phyloP scores from a whole-genome alignment of 1,140 invertebrate genomes.

The Drosophila auraria region DNA sequence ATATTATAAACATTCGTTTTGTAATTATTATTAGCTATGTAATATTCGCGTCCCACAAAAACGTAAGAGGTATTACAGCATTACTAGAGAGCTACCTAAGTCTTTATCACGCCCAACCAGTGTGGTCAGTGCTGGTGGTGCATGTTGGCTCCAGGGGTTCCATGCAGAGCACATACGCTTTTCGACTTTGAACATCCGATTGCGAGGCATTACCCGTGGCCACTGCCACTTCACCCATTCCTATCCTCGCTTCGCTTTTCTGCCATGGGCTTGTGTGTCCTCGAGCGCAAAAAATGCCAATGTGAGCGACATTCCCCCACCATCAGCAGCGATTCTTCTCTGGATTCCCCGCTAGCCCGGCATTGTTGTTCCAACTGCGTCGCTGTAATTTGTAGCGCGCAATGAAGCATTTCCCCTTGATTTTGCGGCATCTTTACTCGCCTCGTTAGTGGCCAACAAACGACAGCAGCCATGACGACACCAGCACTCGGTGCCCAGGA shows the following conservation, averaged over 20 bases:
- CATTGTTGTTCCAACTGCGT: conserved; percentile 81
- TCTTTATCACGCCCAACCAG: conserved; percentile 8
- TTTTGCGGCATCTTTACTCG: conserved; percentile 83
- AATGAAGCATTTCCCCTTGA: conserved; percentile 83
- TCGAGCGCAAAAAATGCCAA: conserved; percentile 81
- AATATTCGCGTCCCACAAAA: not conserved
- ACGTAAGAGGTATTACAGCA: not conserved
- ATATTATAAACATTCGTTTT: no score
- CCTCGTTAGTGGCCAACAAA: conserved; percentile 84
- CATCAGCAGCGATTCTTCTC: conserved; percentile 16
- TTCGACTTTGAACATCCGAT: conserved; percentile 83
- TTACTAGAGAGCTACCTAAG: not conserved
- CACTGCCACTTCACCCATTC: not conserved
- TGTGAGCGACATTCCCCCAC: conserved; percentile 46
- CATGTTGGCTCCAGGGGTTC: conserved; percentile 48
- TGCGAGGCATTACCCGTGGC: conserved; percentile 65
- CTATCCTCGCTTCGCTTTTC: not conserved
- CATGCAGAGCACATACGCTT: conserved; percentile 78
- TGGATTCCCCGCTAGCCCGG: conserved; percentile 10
- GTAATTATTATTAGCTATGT: no score
- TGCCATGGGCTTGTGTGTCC: conserved; percentile 62
- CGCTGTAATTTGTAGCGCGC: conserved; percentile 82
- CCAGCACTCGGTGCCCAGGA: conserved; percentile 48
- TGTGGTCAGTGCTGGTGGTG: conserved; percentile 27
- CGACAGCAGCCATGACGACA: conserved; percentile 68